Percentiles rank a stretch among this genome's conserved stretches.
Evolutionary conservation across 1,140 invertebrate species (phyloP).

Genomic region (Agraylea sexmaculata): DNA sequence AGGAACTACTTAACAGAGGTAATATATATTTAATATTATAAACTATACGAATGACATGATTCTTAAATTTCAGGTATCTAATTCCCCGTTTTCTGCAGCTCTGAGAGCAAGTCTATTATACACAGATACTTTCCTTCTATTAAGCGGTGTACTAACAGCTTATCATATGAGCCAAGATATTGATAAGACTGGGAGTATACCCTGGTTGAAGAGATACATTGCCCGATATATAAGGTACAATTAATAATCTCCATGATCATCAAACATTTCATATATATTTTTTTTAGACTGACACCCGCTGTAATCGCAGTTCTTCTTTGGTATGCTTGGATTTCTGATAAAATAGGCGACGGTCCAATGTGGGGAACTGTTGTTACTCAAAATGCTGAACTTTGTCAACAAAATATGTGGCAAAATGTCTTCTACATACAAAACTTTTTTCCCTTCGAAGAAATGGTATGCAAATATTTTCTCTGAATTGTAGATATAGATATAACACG

Average conservation of each 20-base stretch:
- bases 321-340: slow-evolving; percentile 56
- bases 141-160: slow-evolving; percentile 51
- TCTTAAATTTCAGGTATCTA: slow-evolving; percentile 36
- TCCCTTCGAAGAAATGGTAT: slow-evolving; percentile 59
- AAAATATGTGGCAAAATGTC: slow-evolving; percentile 57
- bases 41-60: background rate
- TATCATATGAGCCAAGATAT: slow-evolving; percentile 45
- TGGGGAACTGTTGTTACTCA: slow-evolving; percentile 50
- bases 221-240: slow-evolving; percentile 47
- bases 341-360: slow-evolving; percentile 53
- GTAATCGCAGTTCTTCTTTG: slow-evolving; percentile 52
- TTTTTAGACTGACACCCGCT: slow-evolving; percentile 47
- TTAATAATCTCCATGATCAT: background rate
- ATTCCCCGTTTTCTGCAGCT: slow-evolving; percentile 42
- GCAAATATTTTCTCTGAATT: slow-evolving; percentile 13
- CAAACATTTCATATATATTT: slow-evolving; percentile 10
- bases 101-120: slow-evolving; percentile 49
- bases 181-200: slow-evolving; percentile 37
- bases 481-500: no score
- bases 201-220: slow-evolving; percentile 44
- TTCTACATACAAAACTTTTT: slow-evolving; percentile 60
- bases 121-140: slow-evolving; percentile 50
- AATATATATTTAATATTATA: slow-evolving; percentile 2
- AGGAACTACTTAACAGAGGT: slow-evolving; percentile 48
- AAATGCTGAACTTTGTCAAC: slow-evolving; percentile 51